Evolutionary conservation across 2,113 vertebrate species (phyloP).

Genomic region (Dendropsophus ebraccatus): DNA sequence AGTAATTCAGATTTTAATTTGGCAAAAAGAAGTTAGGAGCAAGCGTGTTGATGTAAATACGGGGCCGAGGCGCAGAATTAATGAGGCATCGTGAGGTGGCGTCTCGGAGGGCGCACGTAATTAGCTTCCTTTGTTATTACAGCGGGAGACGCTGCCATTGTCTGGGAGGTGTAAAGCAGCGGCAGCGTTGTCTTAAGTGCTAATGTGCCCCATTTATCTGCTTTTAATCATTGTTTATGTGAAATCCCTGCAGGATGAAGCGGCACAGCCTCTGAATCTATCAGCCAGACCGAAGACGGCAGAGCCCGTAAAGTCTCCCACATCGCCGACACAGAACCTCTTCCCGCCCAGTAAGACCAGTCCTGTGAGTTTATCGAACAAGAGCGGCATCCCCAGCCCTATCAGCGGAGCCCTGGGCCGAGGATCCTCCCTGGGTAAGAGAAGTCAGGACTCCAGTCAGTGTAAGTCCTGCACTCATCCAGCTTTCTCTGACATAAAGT

Average conservation of each 20-base stretch:
- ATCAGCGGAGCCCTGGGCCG: slow-evolving; percentile 83
- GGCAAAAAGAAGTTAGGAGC: slow-evolving; percentile 88
- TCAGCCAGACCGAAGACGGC: slow-evolving; percentile 95
- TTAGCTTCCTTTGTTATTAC: slow-evolving; percentile 85
- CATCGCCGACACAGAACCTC: slow-evolving; percentile 92
- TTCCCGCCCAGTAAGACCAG: slow-evolving; percentile 92
- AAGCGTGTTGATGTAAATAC: slow-evolving; percentile 89
- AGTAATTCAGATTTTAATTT: slow-evolving; percentile 97
- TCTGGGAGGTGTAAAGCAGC: slow-evolving; percentile 79
- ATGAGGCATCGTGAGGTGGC: slow-evolving; percentile 77
- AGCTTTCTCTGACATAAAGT: no score
- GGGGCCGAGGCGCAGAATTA: slow-evolving; percentile 83
- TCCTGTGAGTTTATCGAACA: slow-evolving; percentile 82
- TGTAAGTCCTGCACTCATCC: no score
- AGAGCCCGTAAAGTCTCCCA: slow-evolving; percentile 90
- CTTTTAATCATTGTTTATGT: slow-evolving; percentile 74
- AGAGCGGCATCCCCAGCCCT: slow-evolving; percentile 90
- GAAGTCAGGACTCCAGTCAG: no score
- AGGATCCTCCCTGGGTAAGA: slow-evolving; percentile 92
- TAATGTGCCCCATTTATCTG: slow-evolving; percentile 82
- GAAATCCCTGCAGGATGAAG: slow-evolving; percentile 89
- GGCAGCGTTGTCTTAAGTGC: slow-evolving; percentile 71
- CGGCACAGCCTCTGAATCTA: slow-evolving; percentile 96
- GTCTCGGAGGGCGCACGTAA: slow-evolving; percentile 77
- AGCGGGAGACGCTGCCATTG: slow-evolving; percentile 75